Percentiles rank a stretch among this genome's conserved stretches.
These are phyloP conservation scores for Euura saliciscinereae DNA, from an alignment of 1,140 invertebrate genomes.

Conservation along the genomic window DNA sequence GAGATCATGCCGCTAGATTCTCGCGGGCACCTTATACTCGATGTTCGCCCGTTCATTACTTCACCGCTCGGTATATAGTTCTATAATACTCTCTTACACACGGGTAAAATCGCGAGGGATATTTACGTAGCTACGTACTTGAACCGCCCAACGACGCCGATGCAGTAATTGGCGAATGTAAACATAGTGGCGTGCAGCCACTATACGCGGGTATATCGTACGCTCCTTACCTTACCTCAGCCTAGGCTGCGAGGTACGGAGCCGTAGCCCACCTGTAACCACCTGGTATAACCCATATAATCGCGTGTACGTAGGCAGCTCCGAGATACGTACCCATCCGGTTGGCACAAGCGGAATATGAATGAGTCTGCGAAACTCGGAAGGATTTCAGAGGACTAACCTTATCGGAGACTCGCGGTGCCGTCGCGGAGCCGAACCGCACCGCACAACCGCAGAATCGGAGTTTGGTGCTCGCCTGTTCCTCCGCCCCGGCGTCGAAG, in stretches of 20 bases:
- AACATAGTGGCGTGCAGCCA: constrained; percentile 30
- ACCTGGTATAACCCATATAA: background rate
- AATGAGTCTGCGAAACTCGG: too few relatives aligned
- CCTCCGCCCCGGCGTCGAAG: too few relatives aligned
- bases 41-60: constrained; percentile 1
- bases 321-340: too few relatives aligned
- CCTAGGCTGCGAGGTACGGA: background rate
- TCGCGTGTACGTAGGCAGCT: background rate
- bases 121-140: background rate
- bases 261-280: background rate
- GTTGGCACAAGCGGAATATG: too few relatives aligned
- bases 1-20: too few relatives aligned
- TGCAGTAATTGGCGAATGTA: constrained; percentile 39
- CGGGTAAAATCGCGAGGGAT: background rate
- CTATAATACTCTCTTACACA: too few relatives aligned
- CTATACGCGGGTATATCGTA: background rate
- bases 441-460: too few relatives aligned
- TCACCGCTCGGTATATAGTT: background rate
- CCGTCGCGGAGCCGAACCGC: too few relatives aligned
- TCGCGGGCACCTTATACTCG: background rate
- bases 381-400: too few relatives aligned
- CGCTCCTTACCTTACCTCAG: background rate
- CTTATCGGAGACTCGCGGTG: too few relatives aligned
- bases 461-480: too few relatives aligned
- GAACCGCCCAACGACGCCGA: constrained; percentile 16